Evolutionary conservation across 2,797 vertebrate genomes (phyloP).

Genomic region (Hippopotamyrus pictus): DNA sequence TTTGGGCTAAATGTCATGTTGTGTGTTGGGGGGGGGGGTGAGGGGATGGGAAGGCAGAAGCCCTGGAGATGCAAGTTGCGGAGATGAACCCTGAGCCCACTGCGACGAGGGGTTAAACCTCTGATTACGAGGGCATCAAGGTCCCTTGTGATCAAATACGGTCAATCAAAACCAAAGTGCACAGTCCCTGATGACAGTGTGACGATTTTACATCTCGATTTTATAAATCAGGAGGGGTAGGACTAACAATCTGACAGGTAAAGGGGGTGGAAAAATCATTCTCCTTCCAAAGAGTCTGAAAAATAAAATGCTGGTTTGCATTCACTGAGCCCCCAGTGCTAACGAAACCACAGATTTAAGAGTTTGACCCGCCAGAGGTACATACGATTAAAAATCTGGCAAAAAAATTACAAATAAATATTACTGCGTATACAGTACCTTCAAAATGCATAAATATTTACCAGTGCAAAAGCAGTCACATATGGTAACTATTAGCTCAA

Average conservation of each 20-base stretch:
- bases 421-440: not conserved
- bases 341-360: not conserved
- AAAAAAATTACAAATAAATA: not conserved
- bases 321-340: not conserved
- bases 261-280: not conserved
- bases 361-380: not conserved
- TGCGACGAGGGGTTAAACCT: not conserved
- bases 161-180: not conserved
- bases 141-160: not conserved
- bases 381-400: not conserved
- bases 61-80: not conserved
- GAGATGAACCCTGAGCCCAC: not conserved
- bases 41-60: not conserved
- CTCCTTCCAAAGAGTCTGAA: not conserved
- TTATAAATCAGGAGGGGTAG: not conserved
- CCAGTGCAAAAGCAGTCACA: not conserved
- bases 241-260: not conserved
- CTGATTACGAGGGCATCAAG: conserved; percentile 1
- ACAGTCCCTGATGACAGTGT: conserved; percentile 11
- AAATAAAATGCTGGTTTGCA: not conserved
- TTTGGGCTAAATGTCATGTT: conserved; percentile 47
- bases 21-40: conserved; percentile 14
- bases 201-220: not conserved
- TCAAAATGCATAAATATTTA: not conserved
- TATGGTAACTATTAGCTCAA: not conserved